phyloP scores from a whole-genome alignment of 1,140 invertebrate species.

The Meloidogyne exigua region DNA sequence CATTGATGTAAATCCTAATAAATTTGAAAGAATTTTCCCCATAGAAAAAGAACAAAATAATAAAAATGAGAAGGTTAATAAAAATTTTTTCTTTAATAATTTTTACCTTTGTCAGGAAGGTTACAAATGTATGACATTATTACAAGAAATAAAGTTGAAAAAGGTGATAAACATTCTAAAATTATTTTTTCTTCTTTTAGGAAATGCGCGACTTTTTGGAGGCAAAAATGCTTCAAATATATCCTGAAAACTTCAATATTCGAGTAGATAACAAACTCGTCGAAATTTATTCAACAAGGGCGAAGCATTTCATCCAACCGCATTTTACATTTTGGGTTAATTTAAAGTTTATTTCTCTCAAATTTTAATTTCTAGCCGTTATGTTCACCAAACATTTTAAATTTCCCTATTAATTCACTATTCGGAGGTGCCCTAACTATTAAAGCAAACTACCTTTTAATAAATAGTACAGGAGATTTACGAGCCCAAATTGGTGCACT shows the following conservation, averaged over 20 bases:
- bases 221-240: background rate
- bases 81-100: background rate
- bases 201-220: background rate
- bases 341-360: background rate
- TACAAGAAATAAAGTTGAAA: background rate
- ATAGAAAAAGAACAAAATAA: background rate
- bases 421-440: background rate
- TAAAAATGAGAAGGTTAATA: background rate
- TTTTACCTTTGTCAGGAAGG: background rate
- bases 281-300: background rate
- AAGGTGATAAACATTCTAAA: background rate
- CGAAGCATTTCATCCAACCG: background rate
- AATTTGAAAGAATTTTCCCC: background rate
- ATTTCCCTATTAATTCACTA: background rate
- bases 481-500: background rate
- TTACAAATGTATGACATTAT: background rate
- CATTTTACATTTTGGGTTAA: slow-evolving; percentile 1
- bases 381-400: background rate
- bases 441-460: background rate
- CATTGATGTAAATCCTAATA: background rate
- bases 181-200: background rate
- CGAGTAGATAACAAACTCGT: background rate
- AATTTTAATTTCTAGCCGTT: background rate
- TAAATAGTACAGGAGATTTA: background rate
- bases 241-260: background rate